Base-by-base conservation (phyloP, 2,888 invertebrate genomes). In the Cephonodes hylas region DNA sequence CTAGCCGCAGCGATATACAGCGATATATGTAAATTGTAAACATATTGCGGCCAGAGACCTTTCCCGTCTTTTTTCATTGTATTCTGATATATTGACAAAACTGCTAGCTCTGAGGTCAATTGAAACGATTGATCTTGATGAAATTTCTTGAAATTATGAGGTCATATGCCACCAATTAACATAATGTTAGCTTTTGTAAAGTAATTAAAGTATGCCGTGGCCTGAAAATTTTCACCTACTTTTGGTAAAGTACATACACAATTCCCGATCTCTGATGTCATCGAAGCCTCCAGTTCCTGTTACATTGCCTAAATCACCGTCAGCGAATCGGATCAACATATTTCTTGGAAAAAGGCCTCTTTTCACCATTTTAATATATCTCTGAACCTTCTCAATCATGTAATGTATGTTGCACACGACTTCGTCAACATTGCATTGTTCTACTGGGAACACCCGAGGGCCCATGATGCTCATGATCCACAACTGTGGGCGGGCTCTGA, bases 241-340 rank as follows among this genome's bases (percentile, higher is more conserved):
- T 42, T 27, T 62, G 2, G 31, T 22, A 48, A 69, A 61, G 46
- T 66, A 66, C 62, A 65, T 63, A 48, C 71, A 72, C 46, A 85
- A 73, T 10, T 81, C 77, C 8, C 66, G 75, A 59, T 85, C 86
- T 31, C 85, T 76, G 2, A 80, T 68, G 27, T 80, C 81, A 25
- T 63, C 63, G 68, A 79, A 81, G 1, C 64, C 61, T 0, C 80
- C 80, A 7, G 42, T 27, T 25, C 67, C 64, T 2, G 61, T 60
- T 3, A 70, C 58, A 10, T 62, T 61, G 0, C 38, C 60, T 0
- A 62, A 42, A 2, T 31, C 58, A 31, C 57, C 64, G 53, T 62
- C 61, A 6, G 27, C 45, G 0, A 13, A 15, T 3, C 56, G 62
- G 23, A 74, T 53, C 2, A 62, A 18, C 1, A 73, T 27, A 22